Conservation (phyloP, 2,888 invertebrate species). For the Hyposoter didymator region DNA sequence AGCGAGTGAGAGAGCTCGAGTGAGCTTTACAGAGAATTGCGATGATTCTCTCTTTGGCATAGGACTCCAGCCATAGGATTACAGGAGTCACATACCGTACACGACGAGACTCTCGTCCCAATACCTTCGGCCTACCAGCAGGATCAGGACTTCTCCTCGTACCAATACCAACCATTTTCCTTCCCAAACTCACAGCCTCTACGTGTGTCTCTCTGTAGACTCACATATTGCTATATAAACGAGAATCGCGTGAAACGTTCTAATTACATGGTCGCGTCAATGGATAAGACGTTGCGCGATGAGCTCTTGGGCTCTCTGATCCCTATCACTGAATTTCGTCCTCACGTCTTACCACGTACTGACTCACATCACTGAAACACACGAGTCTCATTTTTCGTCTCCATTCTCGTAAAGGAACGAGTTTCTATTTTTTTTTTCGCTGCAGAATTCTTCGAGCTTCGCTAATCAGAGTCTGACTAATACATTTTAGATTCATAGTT, state of each 20-base stretch:
- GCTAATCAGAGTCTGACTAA: neutral
- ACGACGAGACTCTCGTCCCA: conserved; percentile 18
- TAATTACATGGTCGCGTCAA: conserved; percentile 48
- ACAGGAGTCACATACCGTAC: conserved; percentile 46
- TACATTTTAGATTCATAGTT: neutral
- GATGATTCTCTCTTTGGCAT: conserved; percentile 46
- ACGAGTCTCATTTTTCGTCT: neutral
- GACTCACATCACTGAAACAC: neutral
- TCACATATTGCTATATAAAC: neutral
- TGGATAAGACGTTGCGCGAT: conserved; percentile 43
- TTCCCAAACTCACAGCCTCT: conserved; percentile 60
- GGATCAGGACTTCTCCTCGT: conserved; percentile 18
- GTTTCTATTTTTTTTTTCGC: neutral
- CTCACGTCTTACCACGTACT: neutral
- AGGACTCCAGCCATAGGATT: conserved; percentile 44
- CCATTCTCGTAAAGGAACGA: neutral
- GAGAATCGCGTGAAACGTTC: conserved; percentile 53
- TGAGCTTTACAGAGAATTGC: conserved; percentile 29
- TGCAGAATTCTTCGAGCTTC: neutral
- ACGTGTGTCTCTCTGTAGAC: neutral
- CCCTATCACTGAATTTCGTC: conserved; percentile 20
- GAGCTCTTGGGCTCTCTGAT: conserved; percentile 6
- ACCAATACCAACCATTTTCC: conserved; percentile 69
- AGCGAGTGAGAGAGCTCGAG: neutral
- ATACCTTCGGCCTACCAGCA: conserved; percentile 10